phyloP scores from a whole-genome alignment of 1,140 invertebrate genomes.

The Ips nitidus region DNA sequence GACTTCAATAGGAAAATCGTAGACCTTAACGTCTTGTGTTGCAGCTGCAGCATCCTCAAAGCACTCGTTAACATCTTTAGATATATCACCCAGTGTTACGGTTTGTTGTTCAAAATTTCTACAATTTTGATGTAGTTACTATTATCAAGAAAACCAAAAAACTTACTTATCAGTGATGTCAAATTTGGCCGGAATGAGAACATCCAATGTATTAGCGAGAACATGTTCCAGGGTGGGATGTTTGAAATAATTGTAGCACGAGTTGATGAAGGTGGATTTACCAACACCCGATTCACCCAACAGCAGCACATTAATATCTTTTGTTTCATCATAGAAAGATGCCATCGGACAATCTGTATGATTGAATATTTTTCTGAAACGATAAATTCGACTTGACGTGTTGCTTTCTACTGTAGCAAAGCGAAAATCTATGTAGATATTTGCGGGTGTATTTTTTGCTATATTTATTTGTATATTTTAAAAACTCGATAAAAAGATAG shows the following conservation, averaged over 20 bases:
- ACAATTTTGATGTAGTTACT: not conserved
- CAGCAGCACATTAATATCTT: constrained; percentile 44
- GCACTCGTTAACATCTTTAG: constrained; percentile 42
- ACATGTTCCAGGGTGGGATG: constrained; percentile 37
- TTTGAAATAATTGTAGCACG: constrained; percentile 44
- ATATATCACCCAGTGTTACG: constrained; percentile 33
- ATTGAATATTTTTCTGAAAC: too few relatives aligned
- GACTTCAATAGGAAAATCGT: constrained; percentile 39
- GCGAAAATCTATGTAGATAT: too few relatives aligned
- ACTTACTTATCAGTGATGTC: constrained; percentile 33
- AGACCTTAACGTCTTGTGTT: constrained; percentile 44
- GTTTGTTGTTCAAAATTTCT: constrained; percentile 27
- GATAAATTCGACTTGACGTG: too few relatives aligned
- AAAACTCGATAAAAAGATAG: too few relatives aligned
- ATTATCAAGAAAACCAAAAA: not conserved
- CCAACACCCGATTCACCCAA: constrained; percentile 48
- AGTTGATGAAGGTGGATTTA: constrained; percentile 49
- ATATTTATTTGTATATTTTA: too few relatives aligned
- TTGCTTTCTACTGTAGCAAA: too few relatives aligned
- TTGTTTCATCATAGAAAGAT: not conserved
- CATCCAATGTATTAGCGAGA: constrained; percentile 28
- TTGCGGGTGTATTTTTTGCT: too few relatives aligned
- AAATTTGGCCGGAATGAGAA: constrained; percentile 42
- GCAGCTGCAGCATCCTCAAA: constrained; percentile 38
- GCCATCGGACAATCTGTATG: too few relatives aligned